Evolutionary conservation across 1,140 invertebrate genomes (phyloP).

Genomic region (Drosophila willistoni): DNA sequence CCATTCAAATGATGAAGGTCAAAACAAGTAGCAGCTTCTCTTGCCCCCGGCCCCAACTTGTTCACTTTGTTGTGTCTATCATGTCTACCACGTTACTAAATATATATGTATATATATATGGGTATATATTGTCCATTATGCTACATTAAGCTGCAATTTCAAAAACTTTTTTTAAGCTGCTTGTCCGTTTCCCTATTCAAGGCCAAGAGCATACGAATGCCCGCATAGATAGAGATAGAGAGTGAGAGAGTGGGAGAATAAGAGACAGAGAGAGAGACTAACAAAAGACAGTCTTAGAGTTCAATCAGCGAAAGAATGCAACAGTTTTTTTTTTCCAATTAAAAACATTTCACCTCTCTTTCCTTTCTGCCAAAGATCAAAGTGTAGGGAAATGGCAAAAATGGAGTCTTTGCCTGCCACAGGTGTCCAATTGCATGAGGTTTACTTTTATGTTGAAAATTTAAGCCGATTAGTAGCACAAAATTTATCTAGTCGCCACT

Average conservation of each 20-base stretch:
- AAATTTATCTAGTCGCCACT: slow-evolving; percentile 41
- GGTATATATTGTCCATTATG: slow-evolving; percentile 15
- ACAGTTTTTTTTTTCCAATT: slow-evolving; percentile 42
- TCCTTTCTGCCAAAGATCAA: slow-evolving; percentile 27
- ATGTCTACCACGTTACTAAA: background rate
- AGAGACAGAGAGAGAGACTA: background rate
- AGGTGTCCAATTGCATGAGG: slow-evolving; percentile 29
- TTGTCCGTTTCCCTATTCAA: slow-evolving; percentile 34
- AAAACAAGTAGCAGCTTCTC: slow-evolving; percentile 1
- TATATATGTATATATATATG: too few species aligned
- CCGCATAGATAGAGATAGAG: background rate
- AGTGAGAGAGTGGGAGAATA: too few species aligned
- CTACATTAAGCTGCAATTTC: slow-evolving; percentile 26
- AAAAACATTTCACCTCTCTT: slow-evolving; percentile 29
- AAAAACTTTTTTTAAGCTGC: slow-evolving; percentile 38
- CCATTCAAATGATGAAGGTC: slow-evolving; percentile 47
- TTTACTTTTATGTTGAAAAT: slow-evolving; percentile 31
- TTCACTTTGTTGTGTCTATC: background rate
- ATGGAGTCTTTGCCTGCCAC: background rate
- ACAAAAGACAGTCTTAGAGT: slow-evolving; percentile 3
- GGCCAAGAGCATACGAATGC: background rate
- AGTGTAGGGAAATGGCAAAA: background rate
- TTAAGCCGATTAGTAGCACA: slow-evolving; percentile 71
- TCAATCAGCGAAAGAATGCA: slow-evolving; percentile 18
- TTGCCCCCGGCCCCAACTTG: background rate